Evolutionary conservation across 2,113 vertebrate species (phyloP), one percentile per base, ranked within the genome.

Genomic region (Gallinago jamesoni): DNA sequence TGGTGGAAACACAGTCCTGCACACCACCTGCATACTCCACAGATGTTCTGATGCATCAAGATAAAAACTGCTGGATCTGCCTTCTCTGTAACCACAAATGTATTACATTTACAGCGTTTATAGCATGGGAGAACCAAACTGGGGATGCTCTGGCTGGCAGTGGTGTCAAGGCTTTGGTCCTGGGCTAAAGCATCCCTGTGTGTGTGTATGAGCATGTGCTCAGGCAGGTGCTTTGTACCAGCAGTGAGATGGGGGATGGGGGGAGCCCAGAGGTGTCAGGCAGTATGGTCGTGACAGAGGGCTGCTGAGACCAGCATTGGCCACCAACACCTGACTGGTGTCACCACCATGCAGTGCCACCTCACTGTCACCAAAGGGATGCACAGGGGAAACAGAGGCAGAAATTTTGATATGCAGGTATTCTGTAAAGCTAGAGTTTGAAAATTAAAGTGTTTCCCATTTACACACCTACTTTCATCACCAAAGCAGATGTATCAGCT

Each of bases 171-270:
- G 33, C 10, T 15, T 69, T 47, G 10, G 39, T 22, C 28, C 8
- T 78, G 62, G 23, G 22, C 39, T 64, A 39, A 59, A 86, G 31
- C 21, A 20, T 10, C 60, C 19, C 19, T 2, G 0, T 39, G 19
- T 35, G 14, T 20, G 22, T 1, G 11, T 39, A 39, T 39, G 4
- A 57, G 23, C 0, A 2, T 47, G 35, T 37, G 35, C 35, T 56
- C 39, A 45, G 31, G 23, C 16, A 24, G 47, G 52, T 70, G 25
- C 22, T 67, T 47, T 16, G 68, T 7, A 23, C 19, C 53, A 37
- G 7, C 33, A 39, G 47, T 1, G 7, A 77, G 47, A 48, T 22
- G 14, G 14, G 52, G 25, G 6, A 15, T 0, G 0, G 20, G 16
- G 23, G 12, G 7, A 66, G 5, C 22, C 37, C 7, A 6, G 43